Conservation (phyloP, 2,113 vertebrate species). For the Onychostruthus taczanowskii region DNA sequence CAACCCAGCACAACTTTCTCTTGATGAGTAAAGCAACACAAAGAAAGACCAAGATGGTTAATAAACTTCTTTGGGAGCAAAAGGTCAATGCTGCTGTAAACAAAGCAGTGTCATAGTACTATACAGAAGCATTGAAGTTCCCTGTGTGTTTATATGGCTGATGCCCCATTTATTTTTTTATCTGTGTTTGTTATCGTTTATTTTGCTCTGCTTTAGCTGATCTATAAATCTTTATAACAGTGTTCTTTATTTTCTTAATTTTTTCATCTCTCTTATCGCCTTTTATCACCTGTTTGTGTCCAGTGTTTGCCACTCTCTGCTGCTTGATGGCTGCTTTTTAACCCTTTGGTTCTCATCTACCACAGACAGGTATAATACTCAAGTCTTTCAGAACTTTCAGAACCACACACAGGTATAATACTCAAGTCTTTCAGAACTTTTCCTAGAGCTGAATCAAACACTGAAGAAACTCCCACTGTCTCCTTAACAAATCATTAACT, state of each 20-base stretch:
- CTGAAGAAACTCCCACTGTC: neutral
- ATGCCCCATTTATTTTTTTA: slow-evolving; percentile 67
- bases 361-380: neutral
- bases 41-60: slow-evolving; percentile 68
- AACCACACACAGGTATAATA: neutral
- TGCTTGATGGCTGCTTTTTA: neutral
- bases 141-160: slow-evolving; percentile 58
- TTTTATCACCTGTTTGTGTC: slow-evolving; percentile 73
- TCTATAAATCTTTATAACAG: slow-evolving; percentile 72
- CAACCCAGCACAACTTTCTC: slow-evolving; percentile 60
- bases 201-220: slow-evolving; percentile 60
- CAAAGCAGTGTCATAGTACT: slow-evolving; percentile 67
- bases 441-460: neutral
- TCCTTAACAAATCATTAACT: neutral
- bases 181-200: slow-evolving; percentile 66
- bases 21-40: slow-evolving; percentile 62
- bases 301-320: slow-evolving; percentile 46
- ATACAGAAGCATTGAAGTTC: slow-evolving; percentile 75
- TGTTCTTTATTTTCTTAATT: slow-evolving; percentile 71
- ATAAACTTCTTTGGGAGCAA: slow-evolving; percentile 72
- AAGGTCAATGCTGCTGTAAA: slow-evolving; percentile 71
- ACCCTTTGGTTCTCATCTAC: neutral
- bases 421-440: neutral
- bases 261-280: slow-evolving; percentile 51
- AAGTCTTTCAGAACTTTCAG: neutral